Conservation (phyloP, 2,797 vertebrate species). For the Esox lucius region DNA sequence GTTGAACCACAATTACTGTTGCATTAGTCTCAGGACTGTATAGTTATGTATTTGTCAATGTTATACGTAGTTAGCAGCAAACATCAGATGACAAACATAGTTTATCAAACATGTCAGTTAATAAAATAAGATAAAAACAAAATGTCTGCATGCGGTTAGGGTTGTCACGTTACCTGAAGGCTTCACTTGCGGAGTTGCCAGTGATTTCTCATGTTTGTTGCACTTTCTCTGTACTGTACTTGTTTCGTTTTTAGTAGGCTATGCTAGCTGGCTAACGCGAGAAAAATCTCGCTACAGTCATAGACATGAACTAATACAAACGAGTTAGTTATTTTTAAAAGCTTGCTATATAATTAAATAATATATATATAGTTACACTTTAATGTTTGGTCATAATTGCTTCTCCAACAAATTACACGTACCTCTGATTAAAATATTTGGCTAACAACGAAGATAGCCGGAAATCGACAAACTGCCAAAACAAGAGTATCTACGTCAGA, state of each 20-base stretch:
- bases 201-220: not conserved
- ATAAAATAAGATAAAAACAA: not conserved
- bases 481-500: slow-evolving; percentile 55
- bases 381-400: rapidly evolving
- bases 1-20: not conserved
- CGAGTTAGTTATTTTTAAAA: slow-evolving; percentile 5
- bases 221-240: not conserved
- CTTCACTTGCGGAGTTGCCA: not conserved
- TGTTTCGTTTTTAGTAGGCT: not conserved
- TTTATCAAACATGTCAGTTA: not conserved
- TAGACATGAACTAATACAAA: not conserved
- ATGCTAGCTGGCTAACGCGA: not conserved
- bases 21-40: not conserved
- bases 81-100: not conserved
- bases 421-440: slow-evolving; percentile 39
- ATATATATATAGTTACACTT: not conserved
- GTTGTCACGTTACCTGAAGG: not conserved
- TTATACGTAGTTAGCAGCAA: not conserved
- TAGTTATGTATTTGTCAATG: not conserved
- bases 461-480: slow-evolving; percentile 76
- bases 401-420: slow-evolving; percentile 23
- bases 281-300: not conserved
- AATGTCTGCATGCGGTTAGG: not conserved
- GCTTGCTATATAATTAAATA: not conserved
- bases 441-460: slow-evolving; percentile 47